phyloP scores from a whole-genome alignment of 2,888 invertebrate species.

The Papilio demoleus region DNA sequence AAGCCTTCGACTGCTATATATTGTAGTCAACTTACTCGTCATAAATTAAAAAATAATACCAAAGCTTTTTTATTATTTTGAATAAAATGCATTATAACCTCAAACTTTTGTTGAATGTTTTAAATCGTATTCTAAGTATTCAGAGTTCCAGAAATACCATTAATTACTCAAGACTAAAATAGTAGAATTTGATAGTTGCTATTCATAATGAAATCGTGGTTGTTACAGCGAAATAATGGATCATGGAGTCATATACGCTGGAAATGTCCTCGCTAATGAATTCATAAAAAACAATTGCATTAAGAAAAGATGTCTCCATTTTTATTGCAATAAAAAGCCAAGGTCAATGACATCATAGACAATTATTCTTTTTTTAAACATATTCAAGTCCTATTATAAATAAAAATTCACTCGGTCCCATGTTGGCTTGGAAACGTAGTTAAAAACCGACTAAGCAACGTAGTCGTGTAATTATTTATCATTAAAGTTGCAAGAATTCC shows the following conservation, averaged over 20 bases:
- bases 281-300: neutral
- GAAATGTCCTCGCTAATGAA: neutral
- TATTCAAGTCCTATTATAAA: neutral
- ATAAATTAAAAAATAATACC: too few relatives aligned
- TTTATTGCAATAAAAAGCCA: neutral
- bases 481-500: constrained; percentile 46
- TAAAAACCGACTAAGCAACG: constrained; percentile 22
- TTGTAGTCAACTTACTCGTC: too few relatives aligned
- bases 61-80: too few relatives aligned
- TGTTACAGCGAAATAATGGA: neutral
- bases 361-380: neutral
- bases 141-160: too few relatives aligned
- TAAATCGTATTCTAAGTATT: too few relatives aligned
- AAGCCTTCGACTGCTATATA: too few relatives aligned
- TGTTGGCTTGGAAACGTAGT: constrained; percentile 6
- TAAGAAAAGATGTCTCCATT: neutral
- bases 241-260: neutral
- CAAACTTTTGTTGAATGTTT: too few relatives aligned
- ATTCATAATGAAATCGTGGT: neutral
- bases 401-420: neutral
- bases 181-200: neutral
- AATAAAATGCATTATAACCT: too few relatives aligned
- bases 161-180: constrained; percentile 7
- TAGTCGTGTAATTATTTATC: constrained; percentile 30
- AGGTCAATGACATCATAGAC: neutral